Evolutionary conservation across 1,140 invertebrate species (phyloP).

Genomic region (Trypoxylus dichotomus): DNA sequence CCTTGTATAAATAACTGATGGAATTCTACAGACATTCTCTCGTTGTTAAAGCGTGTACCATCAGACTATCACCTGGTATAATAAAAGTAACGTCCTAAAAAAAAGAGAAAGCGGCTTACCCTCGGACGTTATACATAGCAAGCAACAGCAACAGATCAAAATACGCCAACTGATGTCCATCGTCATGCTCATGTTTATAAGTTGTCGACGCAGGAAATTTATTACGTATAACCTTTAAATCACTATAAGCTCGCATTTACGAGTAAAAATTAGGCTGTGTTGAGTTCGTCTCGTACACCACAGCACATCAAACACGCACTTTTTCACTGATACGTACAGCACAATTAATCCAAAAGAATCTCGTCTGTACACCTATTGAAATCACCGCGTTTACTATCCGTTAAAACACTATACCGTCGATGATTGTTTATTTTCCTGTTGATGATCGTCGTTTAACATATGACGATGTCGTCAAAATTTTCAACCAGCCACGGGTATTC

Average conservation of each 20-base stretch:
- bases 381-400: not conserved
- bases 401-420: not conserved
- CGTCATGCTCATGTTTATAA: not conserved
- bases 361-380: not conserved
- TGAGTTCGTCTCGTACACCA: not conserved
- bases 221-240: conserved; percentile 4
- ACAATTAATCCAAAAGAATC: not conserved
- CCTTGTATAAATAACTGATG: not conserved
- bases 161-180: conserved; percentile 6
- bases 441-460: not conserved
- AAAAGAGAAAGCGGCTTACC: conserved; percentile 13
- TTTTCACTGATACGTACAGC: not conserved
- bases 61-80: not conserved
- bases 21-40: not conserved
- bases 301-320: not conserved
- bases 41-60: not conserved
- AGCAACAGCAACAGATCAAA: conserved; percentile 19
- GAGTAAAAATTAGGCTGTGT: not conserved
- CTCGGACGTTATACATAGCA: not conserved
- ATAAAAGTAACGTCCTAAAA: conserved; percentile 1
- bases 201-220: not conserved
- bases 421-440: not conserved
- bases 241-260: not conserved
- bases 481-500: not conserved
- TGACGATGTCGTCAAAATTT: not conserved